phyloP scores from a whole-genome alignment of 1,140 invertebrate species.

The Zaprionus ornatus region DNA sequence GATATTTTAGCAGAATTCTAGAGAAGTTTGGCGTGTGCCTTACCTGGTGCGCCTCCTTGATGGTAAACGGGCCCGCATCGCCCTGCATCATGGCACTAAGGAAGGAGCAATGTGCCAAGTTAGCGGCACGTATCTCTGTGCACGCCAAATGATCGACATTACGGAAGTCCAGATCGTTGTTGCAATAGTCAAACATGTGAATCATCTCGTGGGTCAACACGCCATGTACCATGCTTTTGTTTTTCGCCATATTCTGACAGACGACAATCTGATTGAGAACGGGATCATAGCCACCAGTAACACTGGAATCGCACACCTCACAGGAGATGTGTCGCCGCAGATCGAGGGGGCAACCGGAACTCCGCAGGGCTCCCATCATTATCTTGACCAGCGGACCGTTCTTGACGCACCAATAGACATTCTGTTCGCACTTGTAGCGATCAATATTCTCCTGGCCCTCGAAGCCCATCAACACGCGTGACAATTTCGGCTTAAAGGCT shows the following conservation, averaged over 20 bases:
- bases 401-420: constrained; percentile 89
- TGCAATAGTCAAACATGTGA: constrained; percentile 98
- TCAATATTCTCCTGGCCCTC: constrained; percentile 88
- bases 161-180: constrained; percentile 93
- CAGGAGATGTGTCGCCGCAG: constrained; percentile 94
- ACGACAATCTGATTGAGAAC: constrained; percentile 90
- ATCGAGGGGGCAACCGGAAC: constrained; percentile 93
- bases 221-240: constrained; percentile 88
- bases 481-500: constrained; percentile 85
- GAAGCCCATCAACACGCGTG: constrained; percentile 85
- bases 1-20: neutral
- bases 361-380: constrained; percentile 93
- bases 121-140: constrained; percentile 96
- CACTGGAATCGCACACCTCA: constrained; percentile 92
- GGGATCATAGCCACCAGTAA: constrained; percentile 97
- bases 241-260: constrained; percentile 92
- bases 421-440: constrained; percentile 92
- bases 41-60: constrained; percentile 90
- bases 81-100: constrained; percentile 91
- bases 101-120: constrained; percentile 96
- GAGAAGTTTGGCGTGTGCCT: neutral
- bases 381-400: constrained; percentile 93
- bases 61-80: constrained; percentile 89
- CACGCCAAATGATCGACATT: constrained; percentile 97
- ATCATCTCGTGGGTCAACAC: constrained; percentile 96